Percentiles rank a stretch among this genome's conserved stretches.
phyloP scores from a whole-genome alignment of 2,888 invertebrate species.

The Xestobium rufovillosum region DNA sequence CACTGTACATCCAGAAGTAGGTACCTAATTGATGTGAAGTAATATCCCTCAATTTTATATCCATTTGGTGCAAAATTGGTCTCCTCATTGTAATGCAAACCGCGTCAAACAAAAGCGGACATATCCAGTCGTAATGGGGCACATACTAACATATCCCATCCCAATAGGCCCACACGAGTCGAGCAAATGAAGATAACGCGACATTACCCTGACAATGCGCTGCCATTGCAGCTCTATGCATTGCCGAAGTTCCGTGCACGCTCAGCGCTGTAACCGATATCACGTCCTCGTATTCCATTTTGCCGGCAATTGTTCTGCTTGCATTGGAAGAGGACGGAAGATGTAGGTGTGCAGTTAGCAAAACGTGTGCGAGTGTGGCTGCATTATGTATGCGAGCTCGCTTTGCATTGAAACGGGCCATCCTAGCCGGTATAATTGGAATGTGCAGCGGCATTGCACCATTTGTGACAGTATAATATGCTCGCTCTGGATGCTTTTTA shows the following conservation, averaged over 20 bases:
- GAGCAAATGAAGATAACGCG: slow-evolving; percentile 41
- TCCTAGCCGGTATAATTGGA: slow-evolving; percentile 37
- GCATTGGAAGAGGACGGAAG: not conserved
- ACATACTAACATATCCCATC: slow-evolving; percentile 27
- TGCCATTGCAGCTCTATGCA: slow-evolving; percentile 29
- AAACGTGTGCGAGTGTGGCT: slow-evolving; percentile 15
- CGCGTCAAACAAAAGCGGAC: slow-evolving; percentile 26
- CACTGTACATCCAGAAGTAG: no score
- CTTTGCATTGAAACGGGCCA: slow-evolving; percentile 34
- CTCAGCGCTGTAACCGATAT: no score
- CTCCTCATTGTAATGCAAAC: slow-evolving; percentile 32
- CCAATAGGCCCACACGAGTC: slow-evolving; percentile 33
- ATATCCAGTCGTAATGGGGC: slow-evolving; percentile 27
- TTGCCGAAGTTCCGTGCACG: slow-evolving; percentile 6
- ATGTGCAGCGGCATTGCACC: slow-evolving; percentile 32
- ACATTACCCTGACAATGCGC: slow-evolving; percentile 33
- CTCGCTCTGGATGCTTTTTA: slow-evolving; percentile 31
- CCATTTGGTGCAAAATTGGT: slow-evolving; percentile 30
- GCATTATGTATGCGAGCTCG: slow-evolving; percentile 36
- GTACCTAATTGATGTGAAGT: no score
- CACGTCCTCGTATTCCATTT: no score
- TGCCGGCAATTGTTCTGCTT: not conserved
- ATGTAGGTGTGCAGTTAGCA: not conserved
- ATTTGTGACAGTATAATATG: slow-evolving; percentile 31
- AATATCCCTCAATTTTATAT: slow-evolving; percentile 21